These are phyloP conservation scores for Sebastes kiyomatsui DNA, from an alignment of 2,797 vertebrate genomes.

Conservation along the genomic window DNA sequence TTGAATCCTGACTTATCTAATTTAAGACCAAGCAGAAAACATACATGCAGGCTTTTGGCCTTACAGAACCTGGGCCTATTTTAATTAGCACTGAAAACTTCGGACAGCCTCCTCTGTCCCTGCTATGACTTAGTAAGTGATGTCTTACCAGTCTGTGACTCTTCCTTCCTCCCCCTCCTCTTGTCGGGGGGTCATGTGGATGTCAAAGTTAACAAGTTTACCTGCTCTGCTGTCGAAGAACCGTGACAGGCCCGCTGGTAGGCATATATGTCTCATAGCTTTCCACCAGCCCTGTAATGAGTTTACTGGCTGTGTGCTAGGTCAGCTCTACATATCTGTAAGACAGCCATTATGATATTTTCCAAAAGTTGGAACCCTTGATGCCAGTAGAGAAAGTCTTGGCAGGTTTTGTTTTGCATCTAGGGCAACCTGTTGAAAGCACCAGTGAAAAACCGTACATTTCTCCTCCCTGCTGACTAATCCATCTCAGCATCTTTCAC, in stretches of 20 bases:
- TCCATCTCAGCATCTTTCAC: conserved; percentile 27
- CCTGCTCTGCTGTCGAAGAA: conserved; percentile 30
- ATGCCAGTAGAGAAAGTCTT: conserved; percentile 6
- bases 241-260: not conserved
- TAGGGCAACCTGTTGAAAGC: conserved; percentile 55
- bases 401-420: conserved; percentile 31
- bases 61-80: conserved; percentile 38
- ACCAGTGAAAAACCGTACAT: not conserved
- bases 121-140: not conserved
- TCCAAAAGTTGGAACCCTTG: conserved; percentile 15
- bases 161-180: not conserved
- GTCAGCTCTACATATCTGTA: conserved; percentile 3
- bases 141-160: not conserved
- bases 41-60: conserved; percentile 20
- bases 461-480: conserved; percentile 37
- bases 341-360: conserved; percentile 15
- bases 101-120: conserved; percentile 11
- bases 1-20: conserved; percentile 33
- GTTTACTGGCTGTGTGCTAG: conserved; percentile 34
- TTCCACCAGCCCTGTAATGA: conserved; percentile 24
- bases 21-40: conserved; percentile 37
- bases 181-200: conserved; percentile 15
- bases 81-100: conserved; percentile 55
- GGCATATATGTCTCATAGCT: conserved; percentile 8
- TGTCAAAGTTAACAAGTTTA: conserved; percentile 50